Percentiles rank a stretch among this genome's conserved stretches.
These are phyloP conservation scores for Zaprionus ghesquierei DNA, from an alignment of 1,140 invertebrate genomes.

Conservation along the genomic window DNA sequence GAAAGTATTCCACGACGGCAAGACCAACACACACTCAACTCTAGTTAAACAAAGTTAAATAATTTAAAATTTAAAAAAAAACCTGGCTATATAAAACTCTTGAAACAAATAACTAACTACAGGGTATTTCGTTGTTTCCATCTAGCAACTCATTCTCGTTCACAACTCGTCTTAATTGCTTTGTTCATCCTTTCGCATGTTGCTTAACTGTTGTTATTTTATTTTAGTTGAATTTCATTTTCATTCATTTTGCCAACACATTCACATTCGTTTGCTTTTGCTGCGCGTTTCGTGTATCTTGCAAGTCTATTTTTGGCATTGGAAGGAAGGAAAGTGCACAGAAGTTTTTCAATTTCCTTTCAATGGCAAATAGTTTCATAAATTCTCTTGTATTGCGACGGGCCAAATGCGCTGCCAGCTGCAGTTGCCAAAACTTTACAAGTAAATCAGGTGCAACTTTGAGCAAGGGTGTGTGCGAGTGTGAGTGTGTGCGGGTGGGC, in stretches of 20 bases:
- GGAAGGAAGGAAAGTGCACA: not conserved
- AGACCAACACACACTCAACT: not conserved
- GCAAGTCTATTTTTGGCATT: not conserved
- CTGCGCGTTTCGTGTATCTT: slow-evolving; percentile 4
- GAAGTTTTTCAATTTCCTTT: slow-evolving; percentile 59
- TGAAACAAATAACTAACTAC: not conserved
- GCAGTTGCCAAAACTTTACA: slow-evolving; percentile 33
- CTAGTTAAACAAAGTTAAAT: not conserved
- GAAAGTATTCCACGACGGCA: slow-evolving; percentile 42
- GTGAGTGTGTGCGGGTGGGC: not conserved
- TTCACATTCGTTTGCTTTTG: slow-evolving; percentile 15
- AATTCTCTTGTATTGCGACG: slow-evolving; percentile 29
- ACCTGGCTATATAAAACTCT: not conserved
- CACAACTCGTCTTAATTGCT: slow-evolving; percentile 5
- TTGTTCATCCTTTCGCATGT: slow-evolving; percentile 28
- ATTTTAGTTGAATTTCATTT: slow-evolving; percentile 3
- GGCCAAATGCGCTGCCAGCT: slow-evolving; percentile 23
- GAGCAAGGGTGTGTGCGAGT: not conserved
- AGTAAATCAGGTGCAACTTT: slow-evolving; percentile 26
- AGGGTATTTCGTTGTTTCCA: not conserved
- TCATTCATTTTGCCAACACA: not conserved
- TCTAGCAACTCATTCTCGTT: not conserved
- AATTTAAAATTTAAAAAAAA: not conserved
- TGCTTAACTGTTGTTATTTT: slow-evolving; percentile 32
- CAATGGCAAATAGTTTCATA: slow-evolving; percentile 37